phyloP scores from a whole-genome alignment of 2,113 vertebrate species.

The Clarias macrocephalus region DNA sequence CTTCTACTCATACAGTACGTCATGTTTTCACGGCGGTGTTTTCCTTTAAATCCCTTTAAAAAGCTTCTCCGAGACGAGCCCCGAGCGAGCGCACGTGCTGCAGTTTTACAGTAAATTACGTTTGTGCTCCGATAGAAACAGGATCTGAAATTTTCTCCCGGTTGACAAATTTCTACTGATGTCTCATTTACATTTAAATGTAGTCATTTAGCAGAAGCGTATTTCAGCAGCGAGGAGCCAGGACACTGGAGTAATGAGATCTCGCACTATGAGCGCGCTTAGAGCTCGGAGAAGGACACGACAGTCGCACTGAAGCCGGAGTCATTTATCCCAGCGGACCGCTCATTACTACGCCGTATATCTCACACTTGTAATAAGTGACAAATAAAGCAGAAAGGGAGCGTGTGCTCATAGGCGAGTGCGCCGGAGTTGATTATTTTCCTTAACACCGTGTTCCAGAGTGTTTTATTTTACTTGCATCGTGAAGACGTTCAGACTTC shows the following conservation, averaged over 20 bases:
- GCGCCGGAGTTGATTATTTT: background rate
- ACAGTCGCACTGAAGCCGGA: background rate
- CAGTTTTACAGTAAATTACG: slow-evolving; percentile 2
- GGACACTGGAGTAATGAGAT: slow-evolving; percentile 5
- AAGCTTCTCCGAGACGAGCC: too few relatives aligned
- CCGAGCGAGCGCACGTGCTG: background rate
- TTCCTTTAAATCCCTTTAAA: background rate
- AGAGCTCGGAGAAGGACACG: slow-evolving; percentile 15
- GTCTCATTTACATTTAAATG: slow-evolving; percentile 26
- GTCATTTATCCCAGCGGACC: background rate
- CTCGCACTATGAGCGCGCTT: background rate
- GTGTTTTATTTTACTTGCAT: background rate
- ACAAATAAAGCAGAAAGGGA: background rate
- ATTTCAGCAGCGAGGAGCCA: background rate
- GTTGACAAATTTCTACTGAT: slow-evolving; percentile 18
- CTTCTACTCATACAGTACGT: background rate
- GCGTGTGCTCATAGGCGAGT: background rate
- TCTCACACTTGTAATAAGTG: background rate
- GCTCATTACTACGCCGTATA: background rate
- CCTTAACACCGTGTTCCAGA: background rate
- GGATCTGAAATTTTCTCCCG: slow-evolving; percentile 8
- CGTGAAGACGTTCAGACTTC: background rate
- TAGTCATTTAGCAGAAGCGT: slow-evolving; percentile 12
- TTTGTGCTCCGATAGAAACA: background rate
- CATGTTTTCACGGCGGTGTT: background rate